A percentile compares a stretch with the other conserved stretches of the same genome.
These are phyloP conservation scores for Tokudaia tokunoshimensis DNA, from an alignment of 2,797 vertebrate species.

Conservation along the genomic window DNA sequence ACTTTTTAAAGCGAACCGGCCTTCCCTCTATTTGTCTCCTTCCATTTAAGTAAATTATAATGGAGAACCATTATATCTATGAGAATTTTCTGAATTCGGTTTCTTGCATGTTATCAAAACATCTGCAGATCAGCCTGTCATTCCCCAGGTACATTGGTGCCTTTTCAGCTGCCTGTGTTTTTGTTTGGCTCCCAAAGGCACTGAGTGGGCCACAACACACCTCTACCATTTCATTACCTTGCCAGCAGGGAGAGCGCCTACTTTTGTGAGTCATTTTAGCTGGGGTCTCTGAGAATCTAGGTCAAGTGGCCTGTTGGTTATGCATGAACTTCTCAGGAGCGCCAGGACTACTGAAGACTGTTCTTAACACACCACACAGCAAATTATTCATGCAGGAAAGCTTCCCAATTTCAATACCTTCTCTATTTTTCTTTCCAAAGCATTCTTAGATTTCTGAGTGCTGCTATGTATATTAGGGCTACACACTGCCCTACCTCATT, in stretches of 20 bases:
- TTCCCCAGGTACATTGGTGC: not conserved
- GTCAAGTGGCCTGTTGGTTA: not conserved
- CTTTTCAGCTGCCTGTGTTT: not conserved
- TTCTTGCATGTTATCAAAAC: not conserved
- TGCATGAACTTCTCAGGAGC: not conserved
- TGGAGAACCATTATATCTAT: not conserved
- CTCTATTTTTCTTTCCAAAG: not conserved
- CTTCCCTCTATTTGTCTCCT: not conserved
- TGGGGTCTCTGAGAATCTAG: not conserved
- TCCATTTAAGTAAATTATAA: not conserved
- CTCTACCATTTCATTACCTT: not conserved
- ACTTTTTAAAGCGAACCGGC: not conserved
- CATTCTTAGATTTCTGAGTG: not conserved
- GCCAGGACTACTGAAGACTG: not conserved
- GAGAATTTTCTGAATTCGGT: not conserved
- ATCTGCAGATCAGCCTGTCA: too few species aligned
- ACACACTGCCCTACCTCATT: not conserved
- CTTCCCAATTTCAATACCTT: not conserved
- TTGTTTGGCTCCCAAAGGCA: not conserved
- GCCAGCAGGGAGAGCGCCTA: not conserved
- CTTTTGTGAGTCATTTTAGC: not conserved
- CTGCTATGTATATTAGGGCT: not conserved
- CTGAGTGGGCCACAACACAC: accelerated
- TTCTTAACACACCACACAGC: not conserved
- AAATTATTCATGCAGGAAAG: not conserved